Evolutionary conservation across 2,888 invertebrate species (phyloP).

Genomic region (Cecidostiba fungosa): DNA sequence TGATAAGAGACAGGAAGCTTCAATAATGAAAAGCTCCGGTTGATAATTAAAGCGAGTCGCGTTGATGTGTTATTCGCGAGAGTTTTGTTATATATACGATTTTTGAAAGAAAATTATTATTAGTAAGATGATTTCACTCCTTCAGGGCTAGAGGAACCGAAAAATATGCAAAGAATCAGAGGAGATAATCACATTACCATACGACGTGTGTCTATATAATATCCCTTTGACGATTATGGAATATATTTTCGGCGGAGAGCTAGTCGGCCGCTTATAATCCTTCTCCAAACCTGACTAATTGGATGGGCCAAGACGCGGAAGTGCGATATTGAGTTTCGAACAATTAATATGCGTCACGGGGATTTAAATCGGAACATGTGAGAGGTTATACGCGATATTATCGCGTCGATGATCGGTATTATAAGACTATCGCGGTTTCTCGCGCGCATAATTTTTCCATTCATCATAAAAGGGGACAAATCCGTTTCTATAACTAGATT

Average conservation of each 20-base stretch:
- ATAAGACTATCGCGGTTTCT: not conserved
- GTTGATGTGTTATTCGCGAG: not conserved
- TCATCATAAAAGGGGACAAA: slow-evolving; percentile 24
- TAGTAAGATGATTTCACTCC: not conserved
- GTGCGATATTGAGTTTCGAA: slow-evolving; percentile 40
- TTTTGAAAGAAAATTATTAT: no score
- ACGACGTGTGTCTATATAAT: not conserved
- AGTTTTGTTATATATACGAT: no score
- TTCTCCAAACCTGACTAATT: slow-evolving; percentile 40
- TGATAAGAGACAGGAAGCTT: not conserved
- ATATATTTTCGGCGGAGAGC: not conserved
- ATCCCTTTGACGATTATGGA: slow-evolving; percentile 22
- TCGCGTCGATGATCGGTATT: not conserved
- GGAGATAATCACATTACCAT: slow-evolving; percentile 12
- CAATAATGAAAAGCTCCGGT: not conserved
- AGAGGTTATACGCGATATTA: not conserved
- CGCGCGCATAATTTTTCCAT: slow-evolving; percentile 38
- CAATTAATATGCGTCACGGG: slow-evolving; percentile 32
- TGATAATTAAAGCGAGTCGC: no score
- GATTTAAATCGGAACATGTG: slow-evolving; percentile 33
- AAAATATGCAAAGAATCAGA: slow-evolving; percentile 9
- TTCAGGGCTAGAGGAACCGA: not conserved
- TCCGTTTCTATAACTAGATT: not conserved
- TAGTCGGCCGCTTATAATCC: not conserved
- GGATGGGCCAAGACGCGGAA: slow-evolving; percentile 36